Percentiles rank a stretch among this genome's conserved stretches.
These are phyloP conservation scores for Pachyramphus minor DNA, from an alignment of 2,113 vertebrate species.

Conservation along the genomic window DNA sequence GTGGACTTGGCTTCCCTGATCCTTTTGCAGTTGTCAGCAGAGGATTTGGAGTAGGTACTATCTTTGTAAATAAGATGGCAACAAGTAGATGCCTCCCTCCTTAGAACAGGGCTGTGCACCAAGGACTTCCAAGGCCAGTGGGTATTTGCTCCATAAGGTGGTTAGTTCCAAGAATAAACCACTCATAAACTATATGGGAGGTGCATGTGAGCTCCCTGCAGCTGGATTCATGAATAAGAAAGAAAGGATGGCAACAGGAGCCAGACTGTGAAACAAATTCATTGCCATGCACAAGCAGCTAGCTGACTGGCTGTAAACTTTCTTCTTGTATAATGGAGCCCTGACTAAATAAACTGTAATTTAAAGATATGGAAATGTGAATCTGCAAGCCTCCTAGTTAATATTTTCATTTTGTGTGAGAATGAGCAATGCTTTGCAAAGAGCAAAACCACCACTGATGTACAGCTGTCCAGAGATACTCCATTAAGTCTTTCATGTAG, in stretches of 20 bases:
- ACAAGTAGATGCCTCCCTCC: too few species aligned
- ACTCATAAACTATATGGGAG: neutral
- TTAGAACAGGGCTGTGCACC: too few species aligned
- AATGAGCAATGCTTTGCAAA: neutral
- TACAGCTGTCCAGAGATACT: neutral
- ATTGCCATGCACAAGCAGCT: neutral
- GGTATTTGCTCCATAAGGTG: neutral
- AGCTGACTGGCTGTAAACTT: neutral
- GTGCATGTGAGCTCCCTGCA: neutral
- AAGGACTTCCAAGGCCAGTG: rapidly evolving
- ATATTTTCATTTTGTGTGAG: neutral
- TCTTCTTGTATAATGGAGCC: neutral
- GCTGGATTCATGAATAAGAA: neutral
- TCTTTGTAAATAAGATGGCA: neutral
- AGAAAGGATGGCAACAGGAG: neutral
- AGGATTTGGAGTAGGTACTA: neutral
- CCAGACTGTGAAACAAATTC: neutral
- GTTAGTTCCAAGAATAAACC: neutral
- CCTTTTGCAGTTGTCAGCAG: neutral
- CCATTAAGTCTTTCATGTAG: neutral
- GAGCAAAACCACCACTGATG: neutral
- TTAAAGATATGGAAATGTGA: neutral
- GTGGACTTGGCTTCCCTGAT: neutral
- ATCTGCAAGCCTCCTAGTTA: neutral
- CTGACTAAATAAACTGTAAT: neutral